Evolutionary conservation across 2,888 invertebrate genomes (phyloP).

Genomic region (Artemia sinica): DNA sequence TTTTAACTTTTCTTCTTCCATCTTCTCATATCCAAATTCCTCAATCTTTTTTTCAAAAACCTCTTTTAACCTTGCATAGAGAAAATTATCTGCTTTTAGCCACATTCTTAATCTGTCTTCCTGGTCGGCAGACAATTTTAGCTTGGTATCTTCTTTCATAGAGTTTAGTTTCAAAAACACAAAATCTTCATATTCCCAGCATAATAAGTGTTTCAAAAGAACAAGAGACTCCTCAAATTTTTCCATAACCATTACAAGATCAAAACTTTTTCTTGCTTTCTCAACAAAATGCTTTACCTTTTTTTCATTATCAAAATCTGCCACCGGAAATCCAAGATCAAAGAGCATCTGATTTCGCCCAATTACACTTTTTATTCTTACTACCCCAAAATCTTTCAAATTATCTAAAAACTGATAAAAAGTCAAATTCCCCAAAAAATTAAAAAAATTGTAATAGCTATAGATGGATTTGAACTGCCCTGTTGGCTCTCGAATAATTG

Average conservation of each 20-base stretch:
- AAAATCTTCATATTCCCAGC: not conserved
- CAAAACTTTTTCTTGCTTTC: not conserved
- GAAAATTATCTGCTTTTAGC: not conserved
- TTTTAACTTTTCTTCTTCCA: not conserved
- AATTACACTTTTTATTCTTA: not conserved
- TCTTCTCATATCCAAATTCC: not conserved
- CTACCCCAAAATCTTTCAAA: no score
- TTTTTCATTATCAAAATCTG: not conserved
- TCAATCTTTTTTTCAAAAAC: not conserved
- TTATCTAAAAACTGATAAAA: no score
- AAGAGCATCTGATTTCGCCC: slow-evolving; percentile 8
- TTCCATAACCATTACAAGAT: slow-evolving; percentile 1
- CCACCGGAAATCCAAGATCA: not conserved
- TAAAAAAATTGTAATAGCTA: no score
- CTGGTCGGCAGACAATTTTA: not conserved
- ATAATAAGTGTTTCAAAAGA: not conserved
- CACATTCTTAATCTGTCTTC: not conserved
- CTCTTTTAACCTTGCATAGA: not conserved
- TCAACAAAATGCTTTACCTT: not conserved
- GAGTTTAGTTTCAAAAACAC: slow-evolving; percentile 3
- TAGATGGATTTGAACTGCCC: no score
- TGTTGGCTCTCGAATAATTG: no score
- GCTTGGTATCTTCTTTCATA: not conserved
- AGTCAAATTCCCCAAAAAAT: no score
- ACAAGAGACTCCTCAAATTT: not conserved